Percentiles rank a stretch among this genome's conserved stretches.
Evolutionary conservation across 2,797 vertebrate species (phyloP).

Genomic region (Adelosebastes latens): DNA sequence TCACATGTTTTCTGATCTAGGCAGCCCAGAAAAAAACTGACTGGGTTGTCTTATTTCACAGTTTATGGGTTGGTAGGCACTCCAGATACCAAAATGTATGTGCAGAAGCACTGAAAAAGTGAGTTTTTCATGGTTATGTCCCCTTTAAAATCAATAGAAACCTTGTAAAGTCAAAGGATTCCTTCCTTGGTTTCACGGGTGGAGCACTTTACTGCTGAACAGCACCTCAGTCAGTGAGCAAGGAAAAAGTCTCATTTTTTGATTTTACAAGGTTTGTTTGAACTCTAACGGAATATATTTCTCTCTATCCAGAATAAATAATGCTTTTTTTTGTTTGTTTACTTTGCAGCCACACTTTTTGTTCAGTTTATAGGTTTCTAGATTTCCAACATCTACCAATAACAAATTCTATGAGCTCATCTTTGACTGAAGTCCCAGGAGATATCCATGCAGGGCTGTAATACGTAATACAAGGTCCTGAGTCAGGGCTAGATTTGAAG

Average conservation of each 20-base stretch:
- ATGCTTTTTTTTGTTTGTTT: neutral
- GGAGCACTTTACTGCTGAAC: neutral
- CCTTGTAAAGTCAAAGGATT: neutral
- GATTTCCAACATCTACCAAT: too few species aligned
- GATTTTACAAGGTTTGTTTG: neutral
- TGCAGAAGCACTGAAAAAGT: neutral
- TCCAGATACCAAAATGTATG: neutral
- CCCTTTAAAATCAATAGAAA: neutral
- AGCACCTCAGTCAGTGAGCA: neutral
- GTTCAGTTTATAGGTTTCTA: neutral
- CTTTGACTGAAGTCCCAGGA: neutral
- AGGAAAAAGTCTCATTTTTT: neutral
- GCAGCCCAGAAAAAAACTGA: neutral
- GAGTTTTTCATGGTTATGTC: neutral
- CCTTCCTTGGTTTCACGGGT: neutral
- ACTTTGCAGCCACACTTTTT: neutral
- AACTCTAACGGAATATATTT: neutral
- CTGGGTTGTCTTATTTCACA: neutral
- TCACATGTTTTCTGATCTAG: too few species aligned
- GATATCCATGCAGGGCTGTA: neutral
- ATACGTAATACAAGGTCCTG: neutral
- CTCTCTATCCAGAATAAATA: neutral
- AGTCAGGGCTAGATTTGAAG: neutral
- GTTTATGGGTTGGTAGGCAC: neutral
- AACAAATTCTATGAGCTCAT: neutral